phyloP scores from a whole-genome alignment of 2,797 vertebrate species.

The Hyperoplus lanceolatus region DNA sequence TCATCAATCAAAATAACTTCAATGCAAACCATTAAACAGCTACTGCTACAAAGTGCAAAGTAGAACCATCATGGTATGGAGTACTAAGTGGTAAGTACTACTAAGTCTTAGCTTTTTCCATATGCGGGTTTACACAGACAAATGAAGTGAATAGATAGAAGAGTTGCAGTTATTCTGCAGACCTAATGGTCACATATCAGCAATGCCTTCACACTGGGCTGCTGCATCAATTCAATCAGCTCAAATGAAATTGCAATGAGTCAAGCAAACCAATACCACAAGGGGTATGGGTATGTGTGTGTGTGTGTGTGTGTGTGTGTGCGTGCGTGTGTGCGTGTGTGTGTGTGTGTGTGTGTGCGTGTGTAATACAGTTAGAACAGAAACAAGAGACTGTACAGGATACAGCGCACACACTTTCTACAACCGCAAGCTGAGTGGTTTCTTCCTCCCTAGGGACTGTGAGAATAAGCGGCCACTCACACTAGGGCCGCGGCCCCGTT shows the following conservation, averaged over 20 bases:
- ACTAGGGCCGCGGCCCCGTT: too few species aligned
- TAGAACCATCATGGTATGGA: too few species aligned
- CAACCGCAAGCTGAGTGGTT: slow-evolving; percentile 19
- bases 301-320: not conserved
- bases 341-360: not conserved
- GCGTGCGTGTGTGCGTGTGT: not conserved
- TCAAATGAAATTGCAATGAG: slow-evolving; percentile 3
- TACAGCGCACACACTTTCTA: not conserved
- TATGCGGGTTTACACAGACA: not conserved
- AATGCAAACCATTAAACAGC: too few species aligned
- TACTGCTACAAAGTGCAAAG: too few species aligned
- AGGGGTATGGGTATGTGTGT: not conserved
- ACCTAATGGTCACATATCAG: not conserved
- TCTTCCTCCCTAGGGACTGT: slow-evolving; percentile 36
- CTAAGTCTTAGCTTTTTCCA: too few species aligned
- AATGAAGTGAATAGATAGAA: not conserved
- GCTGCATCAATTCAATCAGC: not conserved
- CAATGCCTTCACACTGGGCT: not conserved
- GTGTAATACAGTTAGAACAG: not conserved
- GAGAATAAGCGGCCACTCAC: not conserved
- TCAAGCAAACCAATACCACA: slow-evolving; percentile 3
- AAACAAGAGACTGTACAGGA: slow-evolving; percentile 16
- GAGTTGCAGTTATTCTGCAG: not conserved
- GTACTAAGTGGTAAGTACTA: not conserved
- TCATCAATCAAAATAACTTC: too few species aligned